Percentiles rank a stretch among this genome's conserved stretches.
phyloP scores from a whole-genome alignment of 2,888 invertebrate genomes.

The Nysson spinosus region DNA sequence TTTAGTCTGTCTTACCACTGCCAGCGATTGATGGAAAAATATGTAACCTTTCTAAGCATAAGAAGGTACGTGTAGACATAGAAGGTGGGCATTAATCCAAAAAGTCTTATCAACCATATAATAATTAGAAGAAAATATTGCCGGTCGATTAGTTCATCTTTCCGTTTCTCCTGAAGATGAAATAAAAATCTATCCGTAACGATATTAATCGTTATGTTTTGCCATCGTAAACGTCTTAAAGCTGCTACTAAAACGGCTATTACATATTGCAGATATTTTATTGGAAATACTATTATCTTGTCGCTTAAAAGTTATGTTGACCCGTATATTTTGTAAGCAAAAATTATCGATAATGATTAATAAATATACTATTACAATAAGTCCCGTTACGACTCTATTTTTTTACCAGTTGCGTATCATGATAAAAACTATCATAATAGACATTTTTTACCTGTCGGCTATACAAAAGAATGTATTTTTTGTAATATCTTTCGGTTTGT shows the following conservation, averaged over 20 bases:
- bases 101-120: too few species aligned
- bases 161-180: too few species aligned
- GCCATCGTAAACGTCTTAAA: constrained; percentile 54
- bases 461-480: too few species aligned
- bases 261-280: constrained; percentile 51
- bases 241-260: constrained; percentile 43
- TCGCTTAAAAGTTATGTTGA: constrained; percentile 69
- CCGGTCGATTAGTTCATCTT: too few species aligned
- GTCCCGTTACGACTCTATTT: background rate
- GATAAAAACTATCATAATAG: background rate
- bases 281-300: constrained; percentile 55
- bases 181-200: too few species aligned
- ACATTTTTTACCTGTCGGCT: too few species aligned
- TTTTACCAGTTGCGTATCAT: background rate
- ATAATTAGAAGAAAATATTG: too few species aligned
- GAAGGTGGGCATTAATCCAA: constrained; percentile 5
- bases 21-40: constrained; percentile 34
- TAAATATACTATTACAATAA: constrained; percentile 59
- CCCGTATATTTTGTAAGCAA: constrained; percentile 73
- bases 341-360: constrained; percentile 67
- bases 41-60: constrained; percentile 6
- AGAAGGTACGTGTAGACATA: constrained; percentile 6
- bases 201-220: constrained; percentile 9
- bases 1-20: constrained; percentile 46
- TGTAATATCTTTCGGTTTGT: too few species aligned